Evolutionary conservation across 2,113 vertebrate species (phyloP).

Genomic region (Saccopteryx leptura): DNA sequence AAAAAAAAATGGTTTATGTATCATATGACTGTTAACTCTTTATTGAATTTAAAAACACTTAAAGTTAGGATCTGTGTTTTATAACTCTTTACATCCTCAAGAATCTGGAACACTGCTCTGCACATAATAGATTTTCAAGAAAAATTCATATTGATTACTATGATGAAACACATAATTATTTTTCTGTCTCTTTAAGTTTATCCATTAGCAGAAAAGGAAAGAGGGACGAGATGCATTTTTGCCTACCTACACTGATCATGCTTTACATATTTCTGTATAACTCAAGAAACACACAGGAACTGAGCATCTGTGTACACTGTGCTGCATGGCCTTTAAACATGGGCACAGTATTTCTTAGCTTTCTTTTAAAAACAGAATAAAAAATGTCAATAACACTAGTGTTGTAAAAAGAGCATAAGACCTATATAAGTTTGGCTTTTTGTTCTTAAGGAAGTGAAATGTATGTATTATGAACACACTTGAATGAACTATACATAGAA

Average conservation of each 20-base stretch:
- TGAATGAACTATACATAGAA: background rate
- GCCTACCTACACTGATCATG: background rate
- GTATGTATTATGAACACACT: background rate
- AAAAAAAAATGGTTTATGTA: background rate
- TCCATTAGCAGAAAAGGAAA: background rate
- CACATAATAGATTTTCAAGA: slow-evolving; percentile 4
- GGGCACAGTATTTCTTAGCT: background rate
- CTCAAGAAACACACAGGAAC: background rate
- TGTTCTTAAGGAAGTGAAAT: slow-evolving; percentile 40
- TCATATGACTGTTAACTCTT: background rate
- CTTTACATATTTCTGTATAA: background rate
- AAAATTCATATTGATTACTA: background rate
- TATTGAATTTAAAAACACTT: background rate
- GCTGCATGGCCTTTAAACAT: background rate
- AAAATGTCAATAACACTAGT: background rate
- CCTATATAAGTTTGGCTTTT: background rate
- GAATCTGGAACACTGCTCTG: background rate
- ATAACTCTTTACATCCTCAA: background rate
- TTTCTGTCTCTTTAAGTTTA: background rate
- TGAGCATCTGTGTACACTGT: background rate
- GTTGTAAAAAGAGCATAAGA: background rate
- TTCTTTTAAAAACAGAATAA: background rate
- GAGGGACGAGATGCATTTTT: background rate
- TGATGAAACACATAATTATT: background rate
- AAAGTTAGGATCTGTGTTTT: background rate